Conservation (phyloP, 2,113 vertebrate genomes). For the Nerophis lumbriciformis region DNA sequence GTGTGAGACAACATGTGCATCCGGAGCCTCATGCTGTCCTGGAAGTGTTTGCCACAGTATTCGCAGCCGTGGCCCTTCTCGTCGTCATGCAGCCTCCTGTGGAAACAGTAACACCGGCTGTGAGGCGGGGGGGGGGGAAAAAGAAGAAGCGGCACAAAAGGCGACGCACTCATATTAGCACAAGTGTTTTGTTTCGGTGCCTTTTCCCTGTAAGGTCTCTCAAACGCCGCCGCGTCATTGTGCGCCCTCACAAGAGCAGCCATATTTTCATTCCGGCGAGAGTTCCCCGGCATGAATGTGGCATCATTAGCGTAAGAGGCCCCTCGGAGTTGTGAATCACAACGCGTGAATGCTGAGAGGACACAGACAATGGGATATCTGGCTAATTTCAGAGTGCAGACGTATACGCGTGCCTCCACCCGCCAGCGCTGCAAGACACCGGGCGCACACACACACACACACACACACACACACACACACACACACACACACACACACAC, state of each 20-base stretch:
- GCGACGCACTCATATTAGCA: conserved; percentile 28
- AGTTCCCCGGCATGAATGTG: conserved; percentile 47
- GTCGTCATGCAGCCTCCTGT: conserved; percentile 90
- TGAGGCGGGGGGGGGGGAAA: conserved; percentile 18
- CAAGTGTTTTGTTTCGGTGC: conserved; percentile 26
- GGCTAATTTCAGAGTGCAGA: conserved; percentile 68
- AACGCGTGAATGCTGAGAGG: conserved; percentile 64
- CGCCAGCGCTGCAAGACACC: conserved; percentile 54
- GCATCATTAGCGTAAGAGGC: conserved; percentile 64
- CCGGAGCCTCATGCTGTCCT: conserved; percentile 94
- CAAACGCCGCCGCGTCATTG: conserved; percentile 53
- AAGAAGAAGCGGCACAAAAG: neutral
- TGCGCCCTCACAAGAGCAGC: conserved; percentile 47
- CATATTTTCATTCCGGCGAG: conserved; percentile 59
- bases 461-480: neutral
- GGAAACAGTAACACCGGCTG: conserved; percentile 48
- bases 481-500: conserved; percentile 18
- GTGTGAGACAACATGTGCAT: conserved; percentile 99
- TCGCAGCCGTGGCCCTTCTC: conserved; percentile 97
- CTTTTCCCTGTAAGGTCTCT: conserved; percentile 30
- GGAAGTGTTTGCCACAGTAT: conserved; percentile 93
- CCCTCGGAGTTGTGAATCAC: conserved; percentile 64
- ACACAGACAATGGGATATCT: conserved; percentile 69
- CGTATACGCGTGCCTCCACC: conserved; percentile 59
- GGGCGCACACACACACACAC: conserved; percentile 7